These are phyloP conservation scores for Aleadryas rufinucha DNA, from an alignment of 2,113 vertebrate species.

Conservation along the genomic window DNA sequence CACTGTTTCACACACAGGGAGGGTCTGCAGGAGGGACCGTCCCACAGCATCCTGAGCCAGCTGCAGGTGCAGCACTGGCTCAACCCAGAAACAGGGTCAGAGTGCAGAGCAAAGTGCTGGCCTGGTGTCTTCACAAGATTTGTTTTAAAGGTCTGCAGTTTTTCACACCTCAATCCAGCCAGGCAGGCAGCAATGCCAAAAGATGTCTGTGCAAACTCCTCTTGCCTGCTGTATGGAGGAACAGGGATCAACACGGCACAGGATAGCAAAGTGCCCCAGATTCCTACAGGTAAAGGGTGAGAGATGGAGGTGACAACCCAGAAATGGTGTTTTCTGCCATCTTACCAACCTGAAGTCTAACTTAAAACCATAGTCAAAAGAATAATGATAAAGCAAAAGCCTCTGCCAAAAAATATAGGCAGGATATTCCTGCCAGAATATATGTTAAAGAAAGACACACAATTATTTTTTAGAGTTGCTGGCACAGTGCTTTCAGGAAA, in stretches of 20 bases:
- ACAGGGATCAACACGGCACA: background rate
- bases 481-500: slow-evolving; percentile 41
- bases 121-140: background rate
- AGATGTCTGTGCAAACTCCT: background rate
- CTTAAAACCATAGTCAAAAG: background rate
- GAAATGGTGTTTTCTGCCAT: background rate
- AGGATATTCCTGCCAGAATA: slow-evolving; percentile 13
- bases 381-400: slow-evolving; percentile 22
- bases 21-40: background rate
- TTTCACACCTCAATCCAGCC: background rate
- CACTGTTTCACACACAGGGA: background rate
- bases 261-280: background rate
- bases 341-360: background rate
- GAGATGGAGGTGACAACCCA: background rate
- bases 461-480: slow-evolving; percentile 50
- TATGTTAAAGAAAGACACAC: slow-evolving; percentile 23
- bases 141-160: background rate
- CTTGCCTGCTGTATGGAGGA: background rate
- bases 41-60: background rate
- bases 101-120: background rate
- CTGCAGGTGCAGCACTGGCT: background rate
- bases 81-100: background rate
- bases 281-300: background rate
- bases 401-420: background rate
- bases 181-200: background rate